Percentiles rank a stretch among this genome's conserved stretches.
Conservation (phyloP, 2,113 vertebrate genomes). For the Ginglymostoma cirratum region DNA sequence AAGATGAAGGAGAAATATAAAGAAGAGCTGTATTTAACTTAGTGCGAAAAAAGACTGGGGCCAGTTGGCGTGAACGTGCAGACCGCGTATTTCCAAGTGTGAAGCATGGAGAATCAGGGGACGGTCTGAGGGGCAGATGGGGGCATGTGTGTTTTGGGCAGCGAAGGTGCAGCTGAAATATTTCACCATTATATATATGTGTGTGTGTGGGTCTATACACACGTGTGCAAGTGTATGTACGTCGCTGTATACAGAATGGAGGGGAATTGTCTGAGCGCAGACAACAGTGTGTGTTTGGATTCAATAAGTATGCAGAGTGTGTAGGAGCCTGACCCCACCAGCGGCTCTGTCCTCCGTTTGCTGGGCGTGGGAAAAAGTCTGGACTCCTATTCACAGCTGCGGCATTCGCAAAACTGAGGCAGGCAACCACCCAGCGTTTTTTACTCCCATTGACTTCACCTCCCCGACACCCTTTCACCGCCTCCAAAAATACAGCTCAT, state of each 20-base stretch:
- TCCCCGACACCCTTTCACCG: constrained; percentile 51
- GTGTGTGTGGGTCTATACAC: neutral
- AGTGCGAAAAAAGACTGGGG: neutral
- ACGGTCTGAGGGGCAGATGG: constrained; percentile 26
- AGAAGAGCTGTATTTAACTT: neutral
- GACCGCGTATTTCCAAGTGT: neutral
- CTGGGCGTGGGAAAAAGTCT: constrained; percentile 88
- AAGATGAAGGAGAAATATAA: neutral
- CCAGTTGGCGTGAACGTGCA: neutral
- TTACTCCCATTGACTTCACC: constrained; percentile 43
- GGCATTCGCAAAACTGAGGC: constrained; percentile 73
- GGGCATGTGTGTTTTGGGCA: neutral
- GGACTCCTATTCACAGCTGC: constrained; percentile 87
- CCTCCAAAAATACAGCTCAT: constrained; percentile 14
- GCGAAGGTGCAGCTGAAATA: constrained; percentile 42
- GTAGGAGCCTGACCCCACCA: constrained; percentile 73
- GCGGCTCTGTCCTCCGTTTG: constrained; percentile 58
- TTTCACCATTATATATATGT: constrained; percentile 38
- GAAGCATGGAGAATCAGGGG: neutral
- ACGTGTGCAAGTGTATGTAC: neutral
- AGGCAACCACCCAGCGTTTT: constrained; percentile 57
- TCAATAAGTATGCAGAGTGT: constrained; percentile 65
- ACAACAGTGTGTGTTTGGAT: constrained; percentile 60
- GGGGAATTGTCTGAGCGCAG: constrained; percentile 40
- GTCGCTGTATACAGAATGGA: neutral